phyloP scores from a whole-genome alignment of 2,888 invertebrate genomes.

The Mylabris sibirica region DNA sequence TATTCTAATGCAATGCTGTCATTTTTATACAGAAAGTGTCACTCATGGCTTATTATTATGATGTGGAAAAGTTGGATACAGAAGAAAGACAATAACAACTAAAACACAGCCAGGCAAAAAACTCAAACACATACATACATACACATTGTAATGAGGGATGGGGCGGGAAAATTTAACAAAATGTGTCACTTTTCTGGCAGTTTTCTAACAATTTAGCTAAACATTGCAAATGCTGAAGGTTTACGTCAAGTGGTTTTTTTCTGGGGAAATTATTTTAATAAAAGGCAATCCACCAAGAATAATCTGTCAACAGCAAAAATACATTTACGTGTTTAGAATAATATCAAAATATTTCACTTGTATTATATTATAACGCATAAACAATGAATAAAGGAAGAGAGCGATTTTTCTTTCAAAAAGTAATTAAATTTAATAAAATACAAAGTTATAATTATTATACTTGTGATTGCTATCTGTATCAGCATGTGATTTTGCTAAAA shows the following conservation, averaged over 20 bases:
- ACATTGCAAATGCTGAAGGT: slow-evolving; percentile 10
- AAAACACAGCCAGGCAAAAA: neutral
- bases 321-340: slow-evolving; percentile 17
- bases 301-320: slow-evolving; percentile 22
- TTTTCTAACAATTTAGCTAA: slow-evolving; percentile 15
- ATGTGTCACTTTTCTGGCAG: neutral
- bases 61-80: neutral
- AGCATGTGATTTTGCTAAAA: neutral
- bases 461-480: neutral
- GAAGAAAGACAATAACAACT: neutral
- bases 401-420: neutral
- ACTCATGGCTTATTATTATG: neutral
- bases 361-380: neutral
- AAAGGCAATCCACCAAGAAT: slow-evolving; percentile 7
- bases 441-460: neutral
- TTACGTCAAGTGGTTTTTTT: slow-evolving; percentile 11
- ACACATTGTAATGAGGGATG: neutral
- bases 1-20: neutral
- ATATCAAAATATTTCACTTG: slow-evolving; percentile 10
- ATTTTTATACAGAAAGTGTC: neutral
- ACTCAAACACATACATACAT: neutral
- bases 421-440: neutral
- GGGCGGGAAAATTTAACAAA: neutral
- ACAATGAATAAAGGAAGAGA: neutral
- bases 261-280: slow-evolving; percentile 16